Evolutionary conservation across 2,113 vertebrate species (phyloP).

Genomic region (Polyodon spathula): DNA sequence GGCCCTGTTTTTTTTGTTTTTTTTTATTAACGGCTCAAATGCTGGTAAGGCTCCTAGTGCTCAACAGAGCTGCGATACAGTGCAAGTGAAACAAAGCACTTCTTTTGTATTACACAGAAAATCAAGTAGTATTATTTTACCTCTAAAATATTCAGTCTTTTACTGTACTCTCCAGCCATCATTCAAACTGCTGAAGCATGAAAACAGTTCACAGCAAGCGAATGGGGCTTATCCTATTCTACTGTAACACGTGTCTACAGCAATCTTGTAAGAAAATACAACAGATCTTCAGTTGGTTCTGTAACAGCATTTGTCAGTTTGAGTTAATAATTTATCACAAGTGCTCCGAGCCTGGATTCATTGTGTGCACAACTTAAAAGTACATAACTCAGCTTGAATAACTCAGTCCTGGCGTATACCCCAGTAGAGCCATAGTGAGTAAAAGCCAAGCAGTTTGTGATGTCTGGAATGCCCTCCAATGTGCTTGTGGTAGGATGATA

Average conservation of each 20-base stretch:
- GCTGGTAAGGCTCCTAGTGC: constrained; percentile 36
- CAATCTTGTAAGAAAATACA: constrained; percentile 93
- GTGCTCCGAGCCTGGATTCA: constrained; percentile 49
- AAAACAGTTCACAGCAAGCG: constrained; percentile 78
- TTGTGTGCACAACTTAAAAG: constrained; percentile 42
- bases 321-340: constrained; percentile 71
- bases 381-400: constrained; percentile 20
- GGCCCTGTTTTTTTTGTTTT: constrained; percentile 67
- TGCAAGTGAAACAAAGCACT: constrained; percentile 65
- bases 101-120: constrained; percentile 81
- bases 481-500: not conserved
- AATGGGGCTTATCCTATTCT: constrained; percentile 79
- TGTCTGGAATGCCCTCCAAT: not conserved
- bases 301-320: constrained; percentile 72
- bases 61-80: constrained; percentile 52
- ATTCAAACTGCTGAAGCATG: constrained; percentile 95
- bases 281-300: constrained; percentile 62
- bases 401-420: not conserved
- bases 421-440: not conserved
- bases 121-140: constrained; percentile 97
- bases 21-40: no score
- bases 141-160: constrained; percentile 95
- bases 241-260: constrained; percentile 95
- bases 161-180: constrained; percentile 80
- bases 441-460: not conserved